Base-by-base conservation (phyloP, 1,140 invertebrate genomes). In the Chelonus insularis region DNA sequence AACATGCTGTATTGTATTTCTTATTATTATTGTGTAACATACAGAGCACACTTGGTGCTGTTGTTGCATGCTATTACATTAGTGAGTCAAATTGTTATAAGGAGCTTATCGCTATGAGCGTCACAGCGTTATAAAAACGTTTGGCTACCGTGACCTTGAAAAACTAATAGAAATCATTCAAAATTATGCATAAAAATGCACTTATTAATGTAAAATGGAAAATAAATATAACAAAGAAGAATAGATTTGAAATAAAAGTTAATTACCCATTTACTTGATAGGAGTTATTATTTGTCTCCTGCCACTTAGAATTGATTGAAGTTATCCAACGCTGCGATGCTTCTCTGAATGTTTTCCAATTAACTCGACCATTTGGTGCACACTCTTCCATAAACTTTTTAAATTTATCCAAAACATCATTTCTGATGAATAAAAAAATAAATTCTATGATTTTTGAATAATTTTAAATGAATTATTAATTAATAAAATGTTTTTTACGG, bases 221-320 rank as follows among this genome's bases (percentile, higher is more conserved):
- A 18, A 16, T 5, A 29, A 29, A 29, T 29, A 29, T 29, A 4
- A 29, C 25, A 29, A 4, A 29, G 25, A 29, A 29, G 7, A 29
- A 21, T 1, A 57, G 9, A 25, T 1, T 14, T 12, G 16, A 12
- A 20, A 21, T 41, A 41, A 37, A 20, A 12, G 14, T 34, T 32
- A 12, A 43, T 60, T 50, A 43, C 16, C 16, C 14, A 39, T 34
- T 39, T 39, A 11, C 8, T 67, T 67, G 23, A n/a, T n/a, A n/a
- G n/a, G n/a, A n/a, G n/a, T n/a, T n/a, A n/a, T 67, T 68, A 25
- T 67, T 66, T 36, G 48, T 57, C 47, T 66, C 60, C 43, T 65
- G 56, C 4, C 32, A 25, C 9, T 54, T 14, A 7, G 20, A n/a
- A 9, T 56, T 23, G n/a, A 64, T 55, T n/a, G 48, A 39, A 1